Evolutionary conservation across 1,140 invertebrate genomes (phyloP).

Genomic region (Steinernema feltiae): DNA sequence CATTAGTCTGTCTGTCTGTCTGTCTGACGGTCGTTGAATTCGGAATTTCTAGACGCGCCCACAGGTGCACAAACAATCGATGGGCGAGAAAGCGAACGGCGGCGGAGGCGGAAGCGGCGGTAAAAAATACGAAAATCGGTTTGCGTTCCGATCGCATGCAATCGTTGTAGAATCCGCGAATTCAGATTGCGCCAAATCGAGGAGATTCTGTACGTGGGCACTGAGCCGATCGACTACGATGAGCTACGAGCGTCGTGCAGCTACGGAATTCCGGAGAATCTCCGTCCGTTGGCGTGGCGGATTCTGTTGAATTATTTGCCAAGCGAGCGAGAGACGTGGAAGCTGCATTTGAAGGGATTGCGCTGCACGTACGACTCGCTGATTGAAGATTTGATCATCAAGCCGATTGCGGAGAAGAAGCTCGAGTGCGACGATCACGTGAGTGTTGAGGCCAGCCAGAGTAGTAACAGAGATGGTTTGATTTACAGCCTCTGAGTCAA

Average conservation of each 20-base stretch:
- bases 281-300: slow-evolving; percentile 48
- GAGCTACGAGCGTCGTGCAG: slow-evolving; percentile 39
- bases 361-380: slow-evolving; percentile 40
- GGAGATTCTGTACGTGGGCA: slow-evolving; percentile 46
- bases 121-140: slow-evolving; percentile 6
- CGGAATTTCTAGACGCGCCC: background rate
- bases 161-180: background rate
- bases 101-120: background rate
- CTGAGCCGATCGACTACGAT: slow-evolving; percentile 41
- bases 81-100: background rate
- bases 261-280: slow-evolving; percentile 48
- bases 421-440: slow-evolving; percentile 38
- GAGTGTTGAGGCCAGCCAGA: slow-evolving; percentile 7
- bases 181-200: slow-evolving; percentile 48
- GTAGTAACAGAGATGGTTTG: background rate
- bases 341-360: slow-evolving; percentile 28
- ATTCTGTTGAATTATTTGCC: slow-evolving; percentile 47
- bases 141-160: background rate
- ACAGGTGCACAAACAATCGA: background rate
- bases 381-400: slow-evolving; percentile 44
- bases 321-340: slow-evolving; percentile 42
- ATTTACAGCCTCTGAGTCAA: slow-evolving; percentile 59
- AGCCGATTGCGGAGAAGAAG: slow-evolving; percentile 16
- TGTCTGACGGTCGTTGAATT: background rate
- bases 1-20: background rate